These are phyloP conservation scores for Zoanthus gigantus DNA, from an alignment of 92 coral and sea anemone genomes.

Conservation along the genomic window DNA sequence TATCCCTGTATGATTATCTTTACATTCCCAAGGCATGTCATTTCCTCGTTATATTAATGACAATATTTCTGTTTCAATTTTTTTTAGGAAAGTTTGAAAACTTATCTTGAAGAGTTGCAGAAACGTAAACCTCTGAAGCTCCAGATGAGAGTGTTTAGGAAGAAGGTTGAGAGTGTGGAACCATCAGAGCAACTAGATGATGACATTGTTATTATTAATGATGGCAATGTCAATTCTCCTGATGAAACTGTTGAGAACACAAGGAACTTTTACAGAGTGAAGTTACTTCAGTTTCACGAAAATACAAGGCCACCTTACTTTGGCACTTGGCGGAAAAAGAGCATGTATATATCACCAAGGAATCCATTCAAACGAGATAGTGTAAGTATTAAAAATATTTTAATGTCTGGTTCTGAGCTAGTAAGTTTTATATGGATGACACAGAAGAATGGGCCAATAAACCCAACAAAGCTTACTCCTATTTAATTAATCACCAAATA, in stretches of 20 bases:
- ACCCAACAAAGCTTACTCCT: too few species aligned
- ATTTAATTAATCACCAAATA: too few species aligned
- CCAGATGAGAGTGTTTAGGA: conserved; percentile 3
- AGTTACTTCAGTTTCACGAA: conserved; percentile 81
- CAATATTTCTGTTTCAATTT: not conserved
- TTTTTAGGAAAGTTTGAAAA: conserved; percentile 45
- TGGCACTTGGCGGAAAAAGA: conserved; percentile 92
- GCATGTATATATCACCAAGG: conserved; percentile 79
- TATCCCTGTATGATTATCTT: too few species aligned
- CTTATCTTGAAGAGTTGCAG: conserved; percentile 70
- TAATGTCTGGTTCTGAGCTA: too few species aligned
- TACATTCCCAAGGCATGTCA: too few species aligned
- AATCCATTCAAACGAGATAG: conserved; percentile 86
- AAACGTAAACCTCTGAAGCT: conserved; percentile 63
- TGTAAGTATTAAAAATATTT: conserved; percentile 44
- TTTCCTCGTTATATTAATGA: too few species aligned
- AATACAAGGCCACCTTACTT: conserved; percentile 94
- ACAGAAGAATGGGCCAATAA: too few species aligned
- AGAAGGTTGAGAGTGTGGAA: conserved; percentile 22
- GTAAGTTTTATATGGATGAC: too few species aligned
- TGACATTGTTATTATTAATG: conserved; percentile 54
- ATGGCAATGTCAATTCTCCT: conserved; percentile 68
- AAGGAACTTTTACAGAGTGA: conserved; percentile 55
- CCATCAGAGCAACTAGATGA: conserved; percentile 43
- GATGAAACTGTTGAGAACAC: conserved; percentile 65